Conservation (phyloP, 1,140 invertebrate genomes). For the Bursaphelenchus mucronatus region DNA sequence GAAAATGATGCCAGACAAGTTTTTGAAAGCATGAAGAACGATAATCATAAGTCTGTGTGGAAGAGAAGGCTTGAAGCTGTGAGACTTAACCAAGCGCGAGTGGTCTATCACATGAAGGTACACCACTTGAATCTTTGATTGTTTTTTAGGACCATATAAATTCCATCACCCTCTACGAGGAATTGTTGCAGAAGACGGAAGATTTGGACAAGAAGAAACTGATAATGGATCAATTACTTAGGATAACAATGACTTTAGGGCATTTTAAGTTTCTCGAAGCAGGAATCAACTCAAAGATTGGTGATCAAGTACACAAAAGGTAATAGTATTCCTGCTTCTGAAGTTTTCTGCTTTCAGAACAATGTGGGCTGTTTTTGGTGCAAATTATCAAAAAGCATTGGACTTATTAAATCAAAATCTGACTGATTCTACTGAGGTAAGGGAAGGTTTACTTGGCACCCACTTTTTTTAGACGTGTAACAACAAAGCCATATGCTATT, state of each 20-base stretch:
- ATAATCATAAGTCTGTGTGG: conserved; percentile 23
- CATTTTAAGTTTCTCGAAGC: too few species aligned
- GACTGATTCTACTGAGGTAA: conserved; percentile 10
- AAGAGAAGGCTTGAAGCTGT: conserved; percentile 34
- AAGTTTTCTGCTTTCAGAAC: conserved; percentile 1
- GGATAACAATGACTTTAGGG: too few species aligned
- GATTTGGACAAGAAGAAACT: too few species aligned
- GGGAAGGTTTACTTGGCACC: conserved; percentile 6
- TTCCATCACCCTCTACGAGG: too few species aligned
- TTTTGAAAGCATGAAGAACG: background rate
- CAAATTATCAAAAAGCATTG: conserved; percentile 21
- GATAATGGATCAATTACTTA: too few species aligned
- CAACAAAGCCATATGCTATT: conserved; percentile 18
- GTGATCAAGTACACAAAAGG: too few species aligned
- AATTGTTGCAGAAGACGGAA: too few species aligned
- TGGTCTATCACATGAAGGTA: conserved; percentile 31
- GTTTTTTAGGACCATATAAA: too few species aligned
- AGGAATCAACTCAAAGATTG: too few species aligned
- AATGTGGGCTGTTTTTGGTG: conserved; percentile 10
- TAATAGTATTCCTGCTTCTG: too few species aligned
- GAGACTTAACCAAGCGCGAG: conserved; percentile 25
- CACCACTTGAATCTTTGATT: too few species aligned
- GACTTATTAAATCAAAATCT: conserved; percentile 13
- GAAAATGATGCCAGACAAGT: conserved; percentile 21
- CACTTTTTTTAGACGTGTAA: conserved; percentile 14